Base-by-base conservation (phyloP, 1,140 invertebrate species). In the Homarus americanus region DNA sequence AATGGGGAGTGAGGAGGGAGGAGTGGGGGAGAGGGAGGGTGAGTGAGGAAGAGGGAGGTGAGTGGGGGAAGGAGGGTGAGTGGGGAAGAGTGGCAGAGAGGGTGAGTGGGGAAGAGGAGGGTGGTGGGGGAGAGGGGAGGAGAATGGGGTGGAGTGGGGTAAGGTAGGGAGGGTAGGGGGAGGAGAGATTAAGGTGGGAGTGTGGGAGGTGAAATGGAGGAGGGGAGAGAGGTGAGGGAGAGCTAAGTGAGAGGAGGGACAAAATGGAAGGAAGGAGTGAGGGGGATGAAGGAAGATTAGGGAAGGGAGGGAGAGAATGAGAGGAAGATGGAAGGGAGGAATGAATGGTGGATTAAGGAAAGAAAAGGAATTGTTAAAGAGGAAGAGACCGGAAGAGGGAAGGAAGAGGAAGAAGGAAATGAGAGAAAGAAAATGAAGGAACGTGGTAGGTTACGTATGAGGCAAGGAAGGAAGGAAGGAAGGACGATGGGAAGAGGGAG, bases 321-420 rank as follows among this genome's bases (percentile, higher is more conserved):
- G 17, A 32, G 40, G 44, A 32, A 44, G 76, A 79, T 24, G 28
- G n/a, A 32, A 15, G 15, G 2, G 28, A 15, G 20, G 40, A 44
- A n/a, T 20, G 40, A 28, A 17, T 20, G 28, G 44, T 0, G n/a
- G 44, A 79, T 17, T 2, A 9, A 44, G 44, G 12, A 0, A 79
- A n/a, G 10, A 2, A n/a, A 10, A 44, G n/a, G 12, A 40, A 53
- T 24, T 28, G 44, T 12, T 4, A 79, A 12, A 53, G 76, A 28
- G 38, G 12, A 7, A 44, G 44, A n/a, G 76, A 32, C 9, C 20
- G 76, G 2, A n/a, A 41, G 44, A 53, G 40, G n/a, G 40, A 53
- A n/a, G 44, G 44, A 53, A 79, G 76, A 79, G 40, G n/a, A 40
- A 79, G 76, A 75, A 7, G 34, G 72, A 75, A 32, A 75, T 5